Conservation (phyloP, 2,888 invertebrate genomes). For the Tyria jacobaeae region DNA sequence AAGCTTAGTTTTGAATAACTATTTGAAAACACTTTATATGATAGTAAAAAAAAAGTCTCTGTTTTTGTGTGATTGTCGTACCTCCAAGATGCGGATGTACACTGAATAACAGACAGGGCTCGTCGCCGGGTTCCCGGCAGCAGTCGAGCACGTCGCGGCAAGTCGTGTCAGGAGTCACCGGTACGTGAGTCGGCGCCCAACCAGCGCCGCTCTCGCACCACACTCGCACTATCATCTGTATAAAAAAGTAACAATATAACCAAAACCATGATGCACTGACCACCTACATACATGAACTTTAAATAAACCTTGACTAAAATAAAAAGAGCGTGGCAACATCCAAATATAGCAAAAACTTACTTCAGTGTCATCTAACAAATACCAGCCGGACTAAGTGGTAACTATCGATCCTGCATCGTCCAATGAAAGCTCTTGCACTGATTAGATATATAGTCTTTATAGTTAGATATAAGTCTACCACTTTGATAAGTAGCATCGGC, state of each 20-base stretch:
- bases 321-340: neutral
- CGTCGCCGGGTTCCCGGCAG: constrained; percentile 89
- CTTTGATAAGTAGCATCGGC: too few relatives aligned
- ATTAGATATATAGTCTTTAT: too few relatives aligned
- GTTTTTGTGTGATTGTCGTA: constrained; percentile 46
- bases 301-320: neutral
- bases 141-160: constrained; percentile 89
- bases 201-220: constrained; percentile 86
- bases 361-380: neutral
- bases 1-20: too few relatives aligned
- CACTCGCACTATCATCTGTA: constrained; percentile 89
- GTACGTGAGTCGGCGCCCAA: constrained; percentile 86
- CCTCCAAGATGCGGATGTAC: constrained; percentile 87
- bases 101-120: constrained; percentile 87
- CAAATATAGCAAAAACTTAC: neutral
- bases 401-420: neutral
- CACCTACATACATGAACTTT: neutral
- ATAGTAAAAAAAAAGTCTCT: too few relatives aligned
- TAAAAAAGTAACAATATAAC: neutral
- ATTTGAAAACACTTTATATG: too few relatives aligned
- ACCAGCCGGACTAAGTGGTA: neutral
- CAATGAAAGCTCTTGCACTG: neutral
- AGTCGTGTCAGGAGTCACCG: constrained; percentile 88
- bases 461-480: too few relatives aligned
- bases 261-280: neutral